Base-by-base conservation (phyloP, 2,888 invertebrate genomes). In the Ochlodes sylvanus region DNA sequence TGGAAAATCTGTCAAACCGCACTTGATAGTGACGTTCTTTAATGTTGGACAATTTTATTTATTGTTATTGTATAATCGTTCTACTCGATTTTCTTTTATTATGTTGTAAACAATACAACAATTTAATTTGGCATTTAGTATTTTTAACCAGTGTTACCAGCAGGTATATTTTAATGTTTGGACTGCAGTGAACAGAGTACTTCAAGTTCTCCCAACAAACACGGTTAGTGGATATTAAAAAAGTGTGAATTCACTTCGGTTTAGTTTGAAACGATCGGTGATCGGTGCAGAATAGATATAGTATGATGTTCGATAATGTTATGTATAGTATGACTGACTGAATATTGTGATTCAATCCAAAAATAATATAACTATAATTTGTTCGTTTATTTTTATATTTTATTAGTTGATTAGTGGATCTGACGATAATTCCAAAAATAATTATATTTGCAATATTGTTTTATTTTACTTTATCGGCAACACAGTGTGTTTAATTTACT, bases 271-370 rank as follows among this genome's bases (percentile, higher is more conserved):
- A 38, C 56, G 17, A 47, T 58, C 19, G 50, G 41, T 57, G 47
- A 57, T 50, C 38, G 14, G 3, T 10, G 52, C 17, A 14, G n/a
- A 50, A 62, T 34, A 14, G n/a, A 57, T 38, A 65, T 58, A 41
- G 10, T 47, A 64, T 34, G 50, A 58, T 21, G 47, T 52, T 41
- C 21, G 21, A 52, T 50, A 21, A 52, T 54, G 27, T n/a, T 54
- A 65, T 58, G 15, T 65, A 65, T 58, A 64, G 65, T 60, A 60
- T 70, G 63, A 70, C 67, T 60, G 68, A 70, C 70, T 69, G 64
- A 71, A 55, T 15, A 68, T 63, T 69, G 70, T 68, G 64, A 70
- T 76, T 76, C 71, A 63, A 70, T 54, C 76, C 74, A 79, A 79
- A 79, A 60, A 55, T 57, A 69, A 68, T 72, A 69, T 68, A 68